Evolutionary conservation across 2,888 invertebrate species (phyloP), one percentile per base, ranked within the genome.

Genomic region (Eugnorisma glareosa): DNA sequence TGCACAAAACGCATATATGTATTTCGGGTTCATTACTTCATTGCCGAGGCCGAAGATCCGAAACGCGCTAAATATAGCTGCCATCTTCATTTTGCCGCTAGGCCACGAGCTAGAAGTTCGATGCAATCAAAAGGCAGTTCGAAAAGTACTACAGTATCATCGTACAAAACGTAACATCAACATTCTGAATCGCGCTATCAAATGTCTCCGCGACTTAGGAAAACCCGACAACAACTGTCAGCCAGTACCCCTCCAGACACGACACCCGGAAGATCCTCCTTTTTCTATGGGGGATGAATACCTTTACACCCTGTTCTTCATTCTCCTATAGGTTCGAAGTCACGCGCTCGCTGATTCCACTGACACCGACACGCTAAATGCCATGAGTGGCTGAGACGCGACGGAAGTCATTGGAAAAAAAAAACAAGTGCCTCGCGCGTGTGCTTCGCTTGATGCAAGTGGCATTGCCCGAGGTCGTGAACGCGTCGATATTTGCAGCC

Each of bases 41-140:
- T 76, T 88, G 85, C n/a, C 80, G 88, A 81, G 75, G 83, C 48
- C 51, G 37, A 74, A 73, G 67, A 71, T 59, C 64, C 74, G 78
- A 81, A 86, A 75, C 78, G 77, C 73, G 77, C 87, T 92, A 92
- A 91, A 91, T 87, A 89, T 91, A 91, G 83, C 81, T 69, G 83
- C 90, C 91, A 92, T 94, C 77, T 93, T 92, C 91, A 89, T 92
- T 70, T 90, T 88, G 40, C 59, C 21, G 35, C 8, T 11, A 1
- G n/a, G 63, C 63, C n/a, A 40, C 37, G 15, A 37, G 3, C 7
- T n/a, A n/a, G 7, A 40, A 37, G 63, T 0, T 63, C 15, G 8
- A 37, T 0, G 37, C 1, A 40, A 40, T 40, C 40, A 40, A 40
- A 40, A 40, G 40, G 40, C 40, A 40, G 40, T 40, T 1, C 40